These are phyloP conservation scores for Capromys pilorides DNA, from an alignment of 2,797 vertebrate species.

Conservation along the genomic window DNA sequence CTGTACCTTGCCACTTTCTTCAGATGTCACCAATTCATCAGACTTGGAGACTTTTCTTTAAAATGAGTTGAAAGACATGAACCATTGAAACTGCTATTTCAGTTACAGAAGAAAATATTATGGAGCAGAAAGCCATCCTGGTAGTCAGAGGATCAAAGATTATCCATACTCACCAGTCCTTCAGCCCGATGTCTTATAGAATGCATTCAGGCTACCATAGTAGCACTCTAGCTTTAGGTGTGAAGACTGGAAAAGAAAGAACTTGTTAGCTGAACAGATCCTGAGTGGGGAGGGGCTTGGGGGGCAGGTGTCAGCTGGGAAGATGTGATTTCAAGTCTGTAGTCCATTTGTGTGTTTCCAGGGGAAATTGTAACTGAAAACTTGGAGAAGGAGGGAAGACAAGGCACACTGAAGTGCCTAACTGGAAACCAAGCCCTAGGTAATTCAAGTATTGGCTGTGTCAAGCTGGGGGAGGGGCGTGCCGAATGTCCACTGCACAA, in stretches of 20 bases:
- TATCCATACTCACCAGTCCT: neutral
- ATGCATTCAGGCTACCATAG: neutral
- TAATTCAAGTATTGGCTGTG: neutral
- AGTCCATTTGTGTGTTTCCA: conserved; percentile 52
- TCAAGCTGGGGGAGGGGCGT: neutral
- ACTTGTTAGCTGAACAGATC: conserved; percentile 54
- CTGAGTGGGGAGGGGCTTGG: conserved; percentile 55
- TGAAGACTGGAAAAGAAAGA: conserved; percentile 34
- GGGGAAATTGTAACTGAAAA: conserved; percentile 42
- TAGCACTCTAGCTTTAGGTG: neutral
- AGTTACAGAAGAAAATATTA: neutral
- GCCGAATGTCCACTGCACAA: accelerated
- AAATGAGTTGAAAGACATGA: conserved; percentile 24
- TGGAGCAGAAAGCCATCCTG: neutral
- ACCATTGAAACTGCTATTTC: conserved; percentile 20
- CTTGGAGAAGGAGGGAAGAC: neutral
- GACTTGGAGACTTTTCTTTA: neutral
- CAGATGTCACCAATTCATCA: neutral
- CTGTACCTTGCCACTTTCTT: neutral
- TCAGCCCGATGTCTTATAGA: neutral
- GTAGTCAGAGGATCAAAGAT: neutral
- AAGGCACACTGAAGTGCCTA: neutral
- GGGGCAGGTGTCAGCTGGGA: conserved; percentile 33
- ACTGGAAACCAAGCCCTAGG: neutral
- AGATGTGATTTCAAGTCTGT: neutral